Conservation (phyloP, 2,113 vertebrate species). For the Probosciger aterrimus region DNA sequence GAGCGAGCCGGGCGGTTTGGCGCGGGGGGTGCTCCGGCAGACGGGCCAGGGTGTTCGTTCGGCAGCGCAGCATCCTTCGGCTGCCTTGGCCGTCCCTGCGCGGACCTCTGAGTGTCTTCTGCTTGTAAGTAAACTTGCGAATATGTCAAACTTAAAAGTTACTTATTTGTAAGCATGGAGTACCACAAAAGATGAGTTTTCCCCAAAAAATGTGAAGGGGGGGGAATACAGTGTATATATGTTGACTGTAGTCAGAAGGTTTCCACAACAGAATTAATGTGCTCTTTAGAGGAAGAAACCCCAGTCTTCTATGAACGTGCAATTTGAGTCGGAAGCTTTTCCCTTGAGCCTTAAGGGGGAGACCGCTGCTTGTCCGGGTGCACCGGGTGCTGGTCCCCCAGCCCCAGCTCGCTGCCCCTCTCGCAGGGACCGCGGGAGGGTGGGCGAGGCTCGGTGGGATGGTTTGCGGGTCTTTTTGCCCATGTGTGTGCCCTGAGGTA, state of each 20-base stretch:
- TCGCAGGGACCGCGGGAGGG: accelerated
- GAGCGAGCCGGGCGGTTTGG: neutral
- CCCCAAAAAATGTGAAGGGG: accelerated
- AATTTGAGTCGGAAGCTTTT: neutral
- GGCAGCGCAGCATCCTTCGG: neutral
- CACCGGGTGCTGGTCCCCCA: neutral
- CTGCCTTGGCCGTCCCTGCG: neutral
- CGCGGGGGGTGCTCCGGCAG: neutral
- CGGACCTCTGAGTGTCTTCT: neutral
- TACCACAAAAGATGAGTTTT: neutral
- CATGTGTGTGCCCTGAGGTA: neutral
- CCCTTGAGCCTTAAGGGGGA: neutral
- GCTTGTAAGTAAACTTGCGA: neutral
- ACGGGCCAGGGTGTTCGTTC: neutral
- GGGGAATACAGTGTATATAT: neutral
- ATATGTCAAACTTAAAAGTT: neutral
- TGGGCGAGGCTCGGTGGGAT: neutral
- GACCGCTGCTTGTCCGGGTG: neutral
- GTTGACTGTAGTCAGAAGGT: neutral
- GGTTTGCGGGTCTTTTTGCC: neutral
- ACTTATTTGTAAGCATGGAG: neutral
- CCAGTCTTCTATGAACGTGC: neutral
- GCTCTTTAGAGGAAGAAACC: neutral
- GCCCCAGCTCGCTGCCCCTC: neutral
- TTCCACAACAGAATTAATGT: neutral